Conservation (phyloP, 2,797 vertebrate species). For the Prunella strophiata region DNA sequence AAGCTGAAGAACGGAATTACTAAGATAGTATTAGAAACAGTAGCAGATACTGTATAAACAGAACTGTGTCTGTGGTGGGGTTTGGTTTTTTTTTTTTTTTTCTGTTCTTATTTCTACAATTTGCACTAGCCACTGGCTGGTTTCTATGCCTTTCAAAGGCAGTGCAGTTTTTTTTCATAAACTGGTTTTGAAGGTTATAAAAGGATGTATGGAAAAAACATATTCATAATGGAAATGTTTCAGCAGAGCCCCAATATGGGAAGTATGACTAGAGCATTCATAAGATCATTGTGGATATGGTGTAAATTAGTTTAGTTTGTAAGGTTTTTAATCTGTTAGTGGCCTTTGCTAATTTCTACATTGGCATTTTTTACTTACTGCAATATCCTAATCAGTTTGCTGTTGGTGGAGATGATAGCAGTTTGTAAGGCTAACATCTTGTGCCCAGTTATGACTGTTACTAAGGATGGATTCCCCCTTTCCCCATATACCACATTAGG, state of each 20-base stretch:
- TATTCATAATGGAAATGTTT: neutral
- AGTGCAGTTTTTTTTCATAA: neutral
- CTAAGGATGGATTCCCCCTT: neutral
- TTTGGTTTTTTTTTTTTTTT: neutral
- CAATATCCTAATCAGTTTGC: neutral
- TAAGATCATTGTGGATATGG: neutral
- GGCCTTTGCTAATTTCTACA: neutral
- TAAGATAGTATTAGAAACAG: neutral
- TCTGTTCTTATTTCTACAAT: neutral
- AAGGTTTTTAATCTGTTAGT: neutral
- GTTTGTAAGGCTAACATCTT: neutral
- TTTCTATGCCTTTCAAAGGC: neutral
- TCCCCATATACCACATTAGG: fast-evolving
- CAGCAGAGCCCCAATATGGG: neutral
- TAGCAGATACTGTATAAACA: neutral
- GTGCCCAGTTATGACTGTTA: fast-evolving
- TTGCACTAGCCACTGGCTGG: neutral
- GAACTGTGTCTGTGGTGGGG: neutral
- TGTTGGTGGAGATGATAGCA: neutral
- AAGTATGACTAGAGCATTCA: neutral
- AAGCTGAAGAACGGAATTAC: neutral
- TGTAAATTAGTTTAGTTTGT: neutral
- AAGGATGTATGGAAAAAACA: neutral
- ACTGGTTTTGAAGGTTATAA: neutral
- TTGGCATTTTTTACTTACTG: neutral